These are phyloP conservation scores for Polyergus mexicanus DNA, from an alignment of 1,140 invertebrate genomes.

Conservation along the genomic window DNA sequence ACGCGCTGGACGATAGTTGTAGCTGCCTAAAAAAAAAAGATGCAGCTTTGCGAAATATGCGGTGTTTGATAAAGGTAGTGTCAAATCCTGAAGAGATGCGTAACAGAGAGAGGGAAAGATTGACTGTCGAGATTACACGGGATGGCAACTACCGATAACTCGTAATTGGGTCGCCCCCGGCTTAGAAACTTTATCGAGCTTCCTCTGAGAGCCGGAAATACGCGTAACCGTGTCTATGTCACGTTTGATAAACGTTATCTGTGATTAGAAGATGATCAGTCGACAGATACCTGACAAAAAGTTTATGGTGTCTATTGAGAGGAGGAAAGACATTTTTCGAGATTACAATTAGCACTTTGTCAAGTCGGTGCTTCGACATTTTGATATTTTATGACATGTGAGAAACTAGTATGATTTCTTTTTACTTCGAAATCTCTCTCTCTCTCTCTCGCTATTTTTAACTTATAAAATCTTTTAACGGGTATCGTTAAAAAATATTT, in stretches of 20 bases:
- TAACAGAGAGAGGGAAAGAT: not conserved
- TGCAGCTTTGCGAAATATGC: not conserved
- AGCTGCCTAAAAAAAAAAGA: not conserved
- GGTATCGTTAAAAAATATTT: not conserved
- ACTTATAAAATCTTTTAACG: not conserved
- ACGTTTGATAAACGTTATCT: constrained; percentile 53
- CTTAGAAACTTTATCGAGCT: constrained; percentile 59
- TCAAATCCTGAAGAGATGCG: not conserved
- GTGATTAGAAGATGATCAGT: not conserved
- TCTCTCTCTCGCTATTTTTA: not conserved
- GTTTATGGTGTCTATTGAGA: not conserved
- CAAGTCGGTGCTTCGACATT: no score
- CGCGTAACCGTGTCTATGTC: constrained; percentile 28
- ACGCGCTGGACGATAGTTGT: no score
- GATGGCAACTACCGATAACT: constrained; percentile 14
- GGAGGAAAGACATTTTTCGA: not conserved
- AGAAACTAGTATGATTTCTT: not conserved
- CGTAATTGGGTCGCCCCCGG: constrained; percentile 33
- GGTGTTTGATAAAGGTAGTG: not conserved
- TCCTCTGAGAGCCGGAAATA: constrained; percentile 37
- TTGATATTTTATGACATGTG: not conserved
- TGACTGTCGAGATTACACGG: constrained; percentile 9
- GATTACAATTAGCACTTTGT: not conserved
- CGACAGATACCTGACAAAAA: not conserved
- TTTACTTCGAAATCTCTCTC: not conserved